Percentiles rank a stretch among this genome's conserved stretches.
These are phyloP conservation scores for Dermolepida albohirtum DNA, from an alignment of 2,888 invertebrate species.

Conservation along the genomic window DNA sequence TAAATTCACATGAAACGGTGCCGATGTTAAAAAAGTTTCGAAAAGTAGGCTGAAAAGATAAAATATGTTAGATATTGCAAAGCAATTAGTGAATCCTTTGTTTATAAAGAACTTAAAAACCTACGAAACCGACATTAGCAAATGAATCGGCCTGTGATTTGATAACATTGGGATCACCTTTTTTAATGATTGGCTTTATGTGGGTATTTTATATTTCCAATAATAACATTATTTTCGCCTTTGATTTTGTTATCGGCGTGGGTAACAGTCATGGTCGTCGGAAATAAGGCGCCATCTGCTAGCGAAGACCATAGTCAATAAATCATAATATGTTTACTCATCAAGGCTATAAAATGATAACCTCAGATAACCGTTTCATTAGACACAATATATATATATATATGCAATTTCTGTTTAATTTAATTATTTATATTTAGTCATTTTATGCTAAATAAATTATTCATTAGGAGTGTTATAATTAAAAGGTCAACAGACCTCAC, in stretches of 20 bases:
- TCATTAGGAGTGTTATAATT: slow-evolving; percentile 15
- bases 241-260: not conserved
- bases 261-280: slow-evolving; percentile 1
- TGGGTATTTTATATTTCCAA: too few species aligned
- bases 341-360: slow-evolving; percentile 27
- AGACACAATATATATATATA: slow-evolving; percentile 27
- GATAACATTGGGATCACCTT: too few species aligned
- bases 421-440: slow-evolving; percentile 35
- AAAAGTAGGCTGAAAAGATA: too few species aligned
- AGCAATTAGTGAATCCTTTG: too few species aligned
- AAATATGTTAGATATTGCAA: too few species aligned
- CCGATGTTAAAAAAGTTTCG: too few species aligned
- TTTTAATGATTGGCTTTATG: too few species aligned
- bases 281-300: slow-evolving; percentile 33
- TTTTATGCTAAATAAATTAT: slow-evolving; percentile 41
- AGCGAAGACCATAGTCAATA: slow-evolving; percentile 12
- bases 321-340: slow-evolving; percentile 21
- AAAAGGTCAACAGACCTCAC: slow-evolving; percentile 18
- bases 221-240: too few species aligned
- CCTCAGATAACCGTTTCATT: slow-evolving; percentile 11
- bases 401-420: slow-evolving; percentile 32
- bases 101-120: too few species aligned
- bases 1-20: too few species aligned
- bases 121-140: too few species aligned
- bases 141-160: too few species aligned